phyloP scores from a whole-genome alignment of 2,888 invertebrate species.

The Isotomurus palustris region DNA sequence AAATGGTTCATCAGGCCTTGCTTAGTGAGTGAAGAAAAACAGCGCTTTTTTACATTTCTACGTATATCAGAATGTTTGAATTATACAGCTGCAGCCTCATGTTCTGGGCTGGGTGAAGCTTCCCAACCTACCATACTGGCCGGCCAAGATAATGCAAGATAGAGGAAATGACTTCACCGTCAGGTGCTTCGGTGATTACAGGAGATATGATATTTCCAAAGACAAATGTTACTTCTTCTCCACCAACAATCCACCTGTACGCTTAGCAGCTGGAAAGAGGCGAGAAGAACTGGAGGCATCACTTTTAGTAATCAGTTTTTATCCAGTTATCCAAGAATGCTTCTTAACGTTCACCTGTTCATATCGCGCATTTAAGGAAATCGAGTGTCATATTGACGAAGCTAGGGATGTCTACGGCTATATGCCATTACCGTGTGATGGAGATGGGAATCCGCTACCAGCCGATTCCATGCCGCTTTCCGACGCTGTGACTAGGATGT shows the following conservation, averaged over 20 bases:
- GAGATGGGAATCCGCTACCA: slow-evolving; percentile 63
- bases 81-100: slow-evolving; percentile 32
- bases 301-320: no score
- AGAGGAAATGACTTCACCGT: slow-evolving; percentile 69
- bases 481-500: slow-evolving; percentile 47
- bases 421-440: slow-evolving; percentile 70
- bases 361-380: slow-evolving; percentile 63
- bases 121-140: slow-evolving; percentile 95
- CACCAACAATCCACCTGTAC: slow-evolving; percentile 57
- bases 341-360: not conserved
- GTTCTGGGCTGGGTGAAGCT: slow-evolving; percentile 92
- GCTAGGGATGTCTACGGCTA: slow-evolving; percentile 65
- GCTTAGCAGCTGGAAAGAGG: not conserved
- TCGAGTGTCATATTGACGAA: slow-evolving; percentile 68
- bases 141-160: slow-evolving; percentile 80
- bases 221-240: slow-evolving; percentile 79
- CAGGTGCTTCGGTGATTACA: slow-evolving; percentile 90
- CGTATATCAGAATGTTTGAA: not conserved
- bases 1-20: slow-evolving; percentile 91
- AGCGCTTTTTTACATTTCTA: not conserved
- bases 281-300: no score
- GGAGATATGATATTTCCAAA: slow-evolving; percentile 61
- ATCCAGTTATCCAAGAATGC: no score
- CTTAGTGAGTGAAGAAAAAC: slow-evolving; percentile 28
- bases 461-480: slow-evolving; percentile 59